Base-by-base conservation (phyloP, 2,888 invertebrate genomes). In the Junonia oenone region DNA sequence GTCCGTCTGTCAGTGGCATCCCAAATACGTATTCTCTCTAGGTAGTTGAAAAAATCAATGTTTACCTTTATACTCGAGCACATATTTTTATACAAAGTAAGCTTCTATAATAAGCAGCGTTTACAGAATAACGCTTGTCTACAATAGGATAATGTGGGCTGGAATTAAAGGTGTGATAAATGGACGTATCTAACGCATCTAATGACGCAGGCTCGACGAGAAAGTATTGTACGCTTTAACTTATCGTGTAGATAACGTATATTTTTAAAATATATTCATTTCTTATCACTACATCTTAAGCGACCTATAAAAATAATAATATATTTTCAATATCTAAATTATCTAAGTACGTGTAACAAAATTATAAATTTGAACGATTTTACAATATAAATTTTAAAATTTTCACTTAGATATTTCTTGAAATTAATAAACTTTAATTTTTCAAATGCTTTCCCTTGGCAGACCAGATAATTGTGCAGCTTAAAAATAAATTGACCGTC, bases 1-100 rank as follows among this genome's bases (percentile, higher is more conserved):
- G 81, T 89, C 67, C 66, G 65, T 68, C 76, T 79, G 85, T 85
- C 88, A 89, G 75, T 81, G 78, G 72, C 75, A 76, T 76, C 84
- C 84, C 84, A 88, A 89, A 90, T 87, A 89, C 68, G 72, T 73
- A 86, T 89, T 88, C 82, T 89, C 84, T 88, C 64, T 76, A 73
- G 73, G 65, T 74, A 65, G 63, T 73, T 68, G 71, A 81, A 87
- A 89, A 90, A 86, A 82, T 73, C 81, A 80, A 83, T 90, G 88
- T 90, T 90, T 90, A 90, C 87, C 82, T 88, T 90, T 86, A 87
- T 87, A 87, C 79, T 86, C 75, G 81, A 87, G 81, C 84, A 78
- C 77, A 84, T 85, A 87, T 84, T 88, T 87, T 87, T 81, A 87
- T 85, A 88, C 87, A 89, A 86, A 87, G 86, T 85, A 78, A 78